Evolutionary conservation across 2,888 invertebrate genomes (phyloP), one percentile per base, ranked within the genome.

Genomic region (Philereme vetulata): DNA sequence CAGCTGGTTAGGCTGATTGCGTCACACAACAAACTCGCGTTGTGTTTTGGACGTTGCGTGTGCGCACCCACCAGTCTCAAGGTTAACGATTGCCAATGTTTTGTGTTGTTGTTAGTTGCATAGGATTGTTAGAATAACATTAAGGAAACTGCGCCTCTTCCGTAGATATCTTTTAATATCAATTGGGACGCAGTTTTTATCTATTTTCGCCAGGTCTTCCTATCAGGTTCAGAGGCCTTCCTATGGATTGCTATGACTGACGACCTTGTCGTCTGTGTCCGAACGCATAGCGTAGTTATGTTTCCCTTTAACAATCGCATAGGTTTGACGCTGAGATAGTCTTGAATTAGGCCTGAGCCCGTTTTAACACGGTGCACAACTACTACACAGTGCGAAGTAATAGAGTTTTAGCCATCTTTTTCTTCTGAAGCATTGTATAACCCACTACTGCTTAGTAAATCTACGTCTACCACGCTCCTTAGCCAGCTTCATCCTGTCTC

Each of bases 1-100:
- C 65, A 67, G 65, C 67, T 65, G 67, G 62, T n/a, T 65, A 57
- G 35, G 9, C 6, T 9, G 44, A 4, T 67, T 67, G 61, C 65
- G 62, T 62, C 59, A 60, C 45, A 52, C 44, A 52, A 57, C 50
- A 51, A 49, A 53, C 54, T 46, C 33, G 33, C 10, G 56, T 53
- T 52, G 32, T 57, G 10, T 56, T 35, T 51, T 51, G 34, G 46
- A 54, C 42, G 51, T 48, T 54, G 55, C 55, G 58, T 42, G 32
- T 46, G 58, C 51, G 55, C 53, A 45, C 49, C 38, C 45, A n/a
- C 36, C 10, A 9, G 11, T 59, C 62, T 59, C 62, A 62, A 65
- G 61, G 61, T 62, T 36, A 48, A 34, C 8, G 10, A 35, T 48
- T 48, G 48, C 46, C 5, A n/a, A 34, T 4, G 9, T 48, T 48